Conservation (phyloP, 2,113 vertebrate species). For the Hippocampus mohnikei region DNA sequence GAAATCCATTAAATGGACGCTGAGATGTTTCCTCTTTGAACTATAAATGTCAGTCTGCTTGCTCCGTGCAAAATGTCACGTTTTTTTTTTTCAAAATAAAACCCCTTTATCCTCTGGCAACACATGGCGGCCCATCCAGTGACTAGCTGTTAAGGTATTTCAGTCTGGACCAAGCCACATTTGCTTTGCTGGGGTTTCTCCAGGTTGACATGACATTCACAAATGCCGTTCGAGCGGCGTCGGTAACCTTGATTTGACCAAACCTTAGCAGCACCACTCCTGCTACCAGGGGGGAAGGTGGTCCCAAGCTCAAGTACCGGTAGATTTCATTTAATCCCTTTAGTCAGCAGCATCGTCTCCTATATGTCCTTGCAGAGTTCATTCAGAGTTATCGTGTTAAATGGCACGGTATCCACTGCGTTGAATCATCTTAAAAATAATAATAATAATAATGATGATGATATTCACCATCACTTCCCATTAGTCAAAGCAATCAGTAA, state of each 20-base stretch:
- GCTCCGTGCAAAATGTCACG: background rate
- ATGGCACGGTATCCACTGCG: background rate
- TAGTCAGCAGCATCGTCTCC: background rate
- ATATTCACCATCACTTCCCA: background rate
- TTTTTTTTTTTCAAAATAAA: background rate
- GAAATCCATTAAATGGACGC: background rate
- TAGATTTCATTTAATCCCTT: background rate
- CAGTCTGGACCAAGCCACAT: background rate
- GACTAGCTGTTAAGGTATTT: background rate
- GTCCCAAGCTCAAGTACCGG: background rate
- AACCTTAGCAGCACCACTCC: background rate
- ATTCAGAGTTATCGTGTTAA: background rate
- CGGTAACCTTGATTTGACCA: background rate
- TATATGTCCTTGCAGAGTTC: background rate
- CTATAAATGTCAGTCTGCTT: slow-evolving; percentile 10
- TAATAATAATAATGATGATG: no score
- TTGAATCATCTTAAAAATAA: background rate
- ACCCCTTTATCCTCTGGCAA: background rate
- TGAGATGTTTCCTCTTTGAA: background rate
- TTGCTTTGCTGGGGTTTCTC: background rate
- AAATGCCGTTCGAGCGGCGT: background rate
- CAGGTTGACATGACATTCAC: background rate
- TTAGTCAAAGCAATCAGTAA: background rate
- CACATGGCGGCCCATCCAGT: background rate
- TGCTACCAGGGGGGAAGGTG: background rate